phyloP scores from a whole-genome alignment of 2,113 vertebrate species.

The Grammomys dolichurus region DNA sequence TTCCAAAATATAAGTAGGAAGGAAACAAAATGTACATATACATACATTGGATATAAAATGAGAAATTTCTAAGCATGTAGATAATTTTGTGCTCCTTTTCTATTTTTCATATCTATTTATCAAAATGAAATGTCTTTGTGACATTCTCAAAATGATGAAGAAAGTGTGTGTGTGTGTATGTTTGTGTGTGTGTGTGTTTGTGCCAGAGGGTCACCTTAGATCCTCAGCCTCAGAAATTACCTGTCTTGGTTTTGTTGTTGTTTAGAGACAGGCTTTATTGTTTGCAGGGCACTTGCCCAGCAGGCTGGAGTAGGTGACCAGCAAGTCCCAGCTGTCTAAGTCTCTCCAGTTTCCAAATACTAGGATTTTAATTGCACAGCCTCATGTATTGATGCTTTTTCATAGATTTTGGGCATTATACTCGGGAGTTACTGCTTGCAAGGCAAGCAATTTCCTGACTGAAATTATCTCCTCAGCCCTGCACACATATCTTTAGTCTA shows the following conservation, averaged over 20 bases:
- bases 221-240: not conserved
- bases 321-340: not conserved
- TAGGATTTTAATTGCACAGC: not conserved
- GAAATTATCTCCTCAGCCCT: not conserved
- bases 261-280: not conserved
- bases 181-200: not conserved
- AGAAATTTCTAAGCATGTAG: conserved; percentile 13
- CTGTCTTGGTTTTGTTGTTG: not conserved
- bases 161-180: not conserved
- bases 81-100: conserved; percentile 18
- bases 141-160: not conserved
- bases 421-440: not conserved
- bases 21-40: not conserved
- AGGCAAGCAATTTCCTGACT: not conserved
- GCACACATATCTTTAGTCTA: not conserved
- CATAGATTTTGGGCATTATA: not conserved
- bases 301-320: not conserved
- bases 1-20: not conserved
- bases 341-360: not conserved
- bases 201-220: too few species aligned
- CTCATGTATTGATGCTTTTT: too few species aligned
- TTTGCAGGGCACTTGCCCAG: not conserved
- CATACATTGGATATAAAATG: conserved; percentile 14
- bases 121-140: not conserved
- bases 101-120: not conserved